Base-by-base conservation (phyloP, 2,797 vertebrate genomes). In the Siniperca obscura region DNA sequence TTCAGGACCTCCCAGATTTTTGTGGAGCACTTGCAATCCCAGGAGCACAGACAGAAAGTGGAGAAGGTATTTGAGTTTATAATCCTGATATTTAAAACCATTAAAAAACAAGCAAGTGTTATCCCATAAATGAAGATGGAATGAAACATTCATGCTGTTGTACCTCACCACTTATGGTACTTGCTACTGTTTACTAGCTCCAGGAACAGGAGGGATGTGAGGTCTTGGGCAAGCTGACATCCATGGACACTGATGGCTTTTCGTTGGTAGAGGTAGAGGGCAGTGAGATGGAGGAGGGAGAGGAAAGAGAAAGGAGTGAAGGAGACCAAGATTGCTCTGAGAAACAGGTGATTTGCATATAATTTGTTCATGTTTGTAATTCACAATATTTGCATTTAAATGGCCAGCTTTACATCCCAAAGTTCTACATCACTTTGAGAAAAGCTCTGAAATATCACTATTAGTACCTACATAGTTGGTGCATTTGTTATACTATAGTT, bases 1-100 rank as follows among this genome's bases (percentile, higher is more conserved):
- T 99, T 99, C 95, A 97, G 95, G 92, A 98, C 96, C 9, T 96
- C 98, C 3, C 96, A 97, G 92, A 97, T 97, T 76, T 99, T 99
- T 65, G 95, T 99, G 89, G 97, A 98, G 82, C 98, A 99, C 53
- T 95, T 99, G 94, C 97, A 98, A 91, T 97, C 97, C 16, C 91
- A 94, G 67, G 97, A 97, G 69, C 98, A 99, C 92, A 96, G 96
- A 80, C 96, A 97, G 83, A 96, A 95, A 86, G 95, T 96, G 79
- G 95, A 96, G 88, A 95, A 97, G 96, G 97, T 98, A 91, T 65
- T 55, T 11, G 17, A 27, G 3, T 74, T 30, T 70, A 34, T 36
- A 14, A 14, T 38, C n/a, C n/a, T n/a, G 11, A 27, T 61, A 46
- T 25, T 17, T 25, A 80, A 7, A 34, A 34, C 10, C 11, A 67